Evolutionary conservation across 53 echinoderm and acorn worm species (phyloP), one percentile per base, ranked within the genome.

Genomic region (Crossaster papposus): DNA sequence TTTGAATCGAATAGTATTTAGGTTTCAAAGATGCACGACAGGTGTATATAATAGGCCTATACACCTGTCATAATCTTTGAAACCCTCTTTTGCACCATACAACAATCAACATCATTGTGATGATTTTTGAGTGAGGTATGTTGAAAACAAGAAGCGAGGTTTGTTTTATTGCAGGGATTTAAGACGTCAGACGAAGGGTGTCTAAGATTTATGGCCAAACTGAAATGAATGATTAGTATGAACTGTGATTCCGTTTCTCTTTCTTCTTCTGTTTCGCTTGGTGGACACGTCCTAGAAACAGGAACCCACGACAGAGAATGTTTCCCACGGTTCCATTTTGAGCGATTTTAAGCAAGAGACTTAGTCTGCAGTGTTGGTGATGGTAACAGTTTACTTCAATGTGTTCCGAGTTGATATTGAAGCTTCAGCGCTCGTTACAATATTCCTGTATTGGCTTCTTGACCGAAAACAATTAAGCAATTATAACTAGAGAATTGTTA

Each of bases 401-500:
- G n/a, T n/a, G n/a, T n/a, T n/a, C 18, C 3, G 20, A 36, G 36
- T 65, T 14, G 65, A 65, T 68, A 70, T 83, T 30, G 68, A 65
- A 82, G 65, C 68, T 51, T 51, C 83, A 70, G 23, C 36, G 65
- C 29, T 10, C 63, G 15, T n/a, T n/a, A n/a, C n/a, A n/a, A n/a
- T n/a, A n/a, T n/a, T n/a, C n/a, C n/a, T n/a, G n/a, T n/a, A n/a
- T n/a, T n/a, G n/a, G n/a, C n/a, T 33, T 17, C 24, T 78, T 78
- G 51, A 78, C 52, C 35, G 77, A 23, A 35, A n/a, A n/a, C 5
- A 44, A 7, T 7, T 34, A 24, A 50, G 24, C n/a, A n/a, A n/a
- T n/a, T n/a, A 34, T 36, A 34, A 34, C 3, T 10, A 22, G 32
- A 36, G 1, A n/a, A n/a, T 26, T 6, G 30, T 36, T 70, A 83